Conservation (phyloP, 2,797 vertebrate genomes). For the Acanthurus tractus region DNA sequence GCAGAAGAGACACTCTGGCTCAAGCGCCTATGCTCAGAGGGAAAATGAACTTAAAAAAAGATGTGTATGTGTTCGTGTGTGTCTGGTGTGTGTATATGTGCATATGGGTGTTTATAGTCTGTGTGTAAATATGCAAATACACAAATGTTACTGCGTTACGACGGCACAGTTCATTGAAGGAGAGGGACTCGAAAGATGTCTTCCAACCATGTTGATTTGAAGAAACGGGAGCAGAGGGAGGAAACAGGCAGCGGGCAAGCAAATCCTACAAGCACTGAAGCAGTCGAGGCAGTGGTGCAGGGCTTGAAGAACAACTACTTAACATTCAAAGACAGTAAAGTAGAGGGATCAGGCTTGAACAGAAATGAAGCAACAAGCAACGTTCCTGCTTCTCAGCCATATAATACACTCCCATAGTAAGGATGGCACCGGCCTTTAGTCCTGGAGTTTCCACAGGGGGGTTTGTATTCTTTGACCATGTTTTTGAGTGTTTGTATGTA, state of each 20-base stretch:
- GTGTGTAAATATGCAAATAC: constrained; percentile 56
- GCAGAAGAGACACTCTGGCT: constrained; percentile 37
- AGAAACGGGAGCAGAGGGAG: constrained; percentile 55
- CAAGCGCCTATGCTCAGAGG: constrained; percentile 33
- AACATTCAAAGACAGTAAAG: constrained; percentile 85
- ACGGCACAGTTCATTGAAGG: constrained; percentile 63
- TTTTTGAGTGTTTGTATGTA: constrained; percentile 21
- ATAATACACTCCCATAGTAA: constrained; percentile 76
- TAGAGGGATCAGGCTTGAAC: constrained; percentile 74
- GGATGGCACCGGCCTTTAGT: constrained; percentile 56
- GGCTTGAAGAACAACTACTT: constrained; percentile 78
- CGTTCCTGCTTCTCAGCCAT: constrained; percentile 69
- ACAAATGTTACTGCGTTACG: constrained; percentile 51
- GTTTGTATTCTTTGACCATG: constrained; percentile 13
- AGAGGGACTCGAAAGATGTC: constrained; percentile 57
- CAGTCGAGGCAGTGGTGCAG: constrained; percentile 70
- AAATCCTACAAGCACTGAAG: constrained; percentile 82
- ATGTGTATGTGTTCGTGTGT: constrained; percentile 13
- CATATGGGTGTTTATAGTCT: constrained; percentile 20
- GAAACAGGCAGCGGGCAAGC: constrained; percentile 70
- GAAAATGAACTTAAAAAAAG: constrained; percentile 48
- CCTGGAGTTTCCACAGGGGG: constrained; percentile 40
- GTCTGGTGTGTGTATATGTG: constrained; percentile 8
- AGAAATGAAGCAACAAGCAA: constrained; percentile 79
- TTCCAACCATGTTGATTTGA: constrained; percentile 58